Conservation (phyloP, 1,140 invertebrate genomes). For the Dinoponera quadriceps region DNA sequence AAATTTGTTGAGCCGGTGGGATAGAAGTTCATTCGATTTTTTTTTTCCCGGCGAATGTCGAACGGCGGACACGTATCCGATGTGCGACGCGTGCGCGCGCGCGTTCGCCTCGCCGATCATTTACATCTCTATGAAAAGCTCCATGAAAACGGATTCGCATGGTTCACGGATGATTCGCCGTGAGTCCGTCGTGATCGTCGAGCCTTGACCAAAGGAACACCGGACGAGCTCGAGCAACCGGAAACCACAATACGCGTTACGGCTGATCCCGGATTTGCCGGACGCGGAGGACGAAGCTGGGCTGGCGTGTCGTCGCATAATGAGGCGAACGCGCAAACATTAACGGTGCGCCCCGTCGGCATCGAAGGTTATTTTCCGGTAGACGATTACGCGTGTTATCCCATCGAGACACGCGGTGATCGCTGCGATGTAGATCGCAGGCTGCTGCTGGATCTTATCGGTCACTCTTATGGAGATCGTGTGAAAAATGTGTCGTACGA, state of each 20-base stretch:
- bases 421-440: no score
- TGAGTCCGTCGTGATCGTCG: not conserved
- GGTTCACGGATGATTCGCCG: not conserved
- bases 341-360: not conserved
- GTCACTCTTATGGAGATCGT: no score
- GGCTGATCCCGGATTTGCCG: conserved; percentile 16
- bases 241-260: conserved; percentile 5
- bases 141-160: not conserved
- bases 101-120: not conserved
- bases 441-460: no score
- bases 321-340: not conserved
- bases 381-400: not conserved
- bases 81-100: not conserved
- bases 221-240: not conserved
- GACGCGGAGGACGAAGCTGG: not conserved
- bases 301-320: not conserved
- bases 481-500: no score
- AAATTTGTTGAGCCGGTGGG: conserved; percentile 56
- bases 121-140: not conserved
- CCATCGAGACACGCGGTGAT: no score
- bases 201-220: not conserved
- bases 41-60: not conserved
- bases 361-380: no score
- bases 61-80: not conserved
- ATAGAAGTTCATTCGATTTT: conserved; percentile 62